Conservation (phyloP, 2,797 vertebrate species). For the Chloroceryle amazona region DNA sequence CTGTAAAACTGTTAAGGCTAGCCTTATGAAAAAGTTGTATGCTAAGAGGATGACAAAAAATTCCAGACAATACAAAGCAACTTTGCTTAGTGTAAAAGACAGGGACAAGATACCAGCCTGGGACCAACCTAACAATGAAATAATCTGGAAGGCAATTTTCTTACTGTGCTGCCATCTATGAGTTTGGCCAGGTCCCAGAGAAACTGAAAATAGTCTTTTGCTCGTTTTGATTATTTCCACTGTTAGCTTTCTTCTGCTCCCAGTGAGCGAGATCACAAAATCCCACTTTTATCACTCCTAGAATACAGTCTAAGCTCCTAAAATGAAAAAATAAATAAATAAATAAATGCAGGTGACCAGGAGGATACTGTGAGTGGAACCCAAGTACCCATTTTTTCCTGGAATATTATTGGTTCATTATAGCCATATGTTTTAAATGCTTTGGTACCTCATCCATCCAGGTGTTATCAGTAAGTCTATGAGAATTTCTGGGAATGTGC, state of each 20-base stretch:
- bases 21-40: slow-evolving; percentile 4
- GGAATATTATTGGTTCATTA: neutral
- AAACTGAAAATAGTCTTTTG: neutral
- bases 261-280: neutral
- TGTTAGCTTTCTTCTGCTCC: neutral
- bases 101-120: neutral
- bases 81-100: neutral
- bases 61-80: neutral
- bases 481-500: neutral
- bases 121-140: neutral
- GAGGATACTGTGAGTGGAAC: neutral
- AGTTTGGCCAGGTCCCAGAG: neutral
- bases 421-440: neutral
- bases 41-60: slow-evolving; percentile 40
- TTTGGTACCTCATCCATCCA: neutral
- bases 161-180: neutral
- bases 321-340: neutral
- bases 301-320: neutral
- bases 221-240: slow-evolving; percentile 10
- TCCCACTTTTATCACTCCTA: neutral
- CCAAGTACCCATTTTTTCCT: neutral
- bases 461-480: neutral
- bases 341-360: neutral
- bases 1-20: neutral
- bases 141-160: slow-evolving; percentile 16